Percentiles rank a stretch among this genome's conserved stretches.
phyloP scores from a whole-genome alignment of 2,113 vertebrate genomes.

The Balaenoptera acutorostrata region DNA sequence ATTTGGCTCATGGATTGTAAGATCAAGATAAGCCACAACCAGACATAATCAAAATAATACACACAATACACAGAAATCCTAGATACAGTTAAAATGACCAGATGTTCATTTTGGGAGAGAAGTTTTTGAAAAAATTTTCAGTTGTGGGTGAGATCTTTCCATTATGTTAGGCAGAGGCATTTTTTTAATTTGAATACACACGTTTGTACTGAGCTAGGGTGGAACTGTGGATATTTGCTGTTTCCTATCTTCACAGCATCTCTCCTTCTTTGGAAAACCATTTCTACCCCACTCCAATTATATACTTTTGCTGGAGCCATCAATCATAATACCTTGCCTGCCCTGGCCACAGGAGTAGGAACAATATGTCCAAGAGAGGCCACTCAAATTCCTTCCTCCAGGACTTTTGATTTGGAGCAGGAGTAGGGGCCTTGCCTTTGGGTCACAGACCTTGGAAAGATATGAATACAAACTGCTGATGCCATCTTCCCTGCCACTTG shows the following conservation, averaged over 20 bases:
- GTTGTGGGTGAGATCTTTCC: neutral
- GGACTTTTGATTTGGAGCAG: conserved; percentile 58
- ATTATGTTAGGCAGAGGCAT: neutral
- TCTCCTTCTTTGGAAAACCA: conserved; percentile 4
- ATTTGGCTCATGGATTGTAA: neutral
- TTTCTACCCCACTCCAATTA: conserved; percentile 24
- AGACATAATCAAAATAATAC: neutral
- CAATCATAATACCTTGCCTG: conserved; percentile 62
- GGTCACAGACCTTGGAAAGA: conserved; percentile 54
- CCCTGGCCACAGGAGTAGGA: conserved; percentile 54
- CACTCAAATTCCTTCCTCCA: conserved; percentile 63
- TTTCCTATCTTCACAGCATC: neutral
- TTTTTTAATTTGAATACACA: neutral
- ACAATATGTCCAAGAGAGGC: conserved; percentile 57
- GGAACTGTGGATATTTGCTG: neutral
- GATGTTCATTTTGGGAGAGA: neutral
- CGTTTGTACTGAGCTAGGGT: neutral
- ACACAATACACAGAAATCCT: neutral
- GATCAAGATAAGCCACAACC: neutral
- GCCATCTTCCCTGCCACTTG: conserved; percentile 54
- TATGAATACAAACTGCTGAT: conserved; percentile 47
- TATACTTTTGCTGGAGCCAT: conserved; percentile 40
- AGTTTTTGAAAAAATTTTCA: neutral
- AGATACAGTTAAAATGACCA: neutral
- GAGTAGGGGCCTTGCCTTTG: conserved; percentile 46